Base-by-base conservation (phyloP, 2,797 vertebrate species). In the Pseudochirops cupreus region DNA sequence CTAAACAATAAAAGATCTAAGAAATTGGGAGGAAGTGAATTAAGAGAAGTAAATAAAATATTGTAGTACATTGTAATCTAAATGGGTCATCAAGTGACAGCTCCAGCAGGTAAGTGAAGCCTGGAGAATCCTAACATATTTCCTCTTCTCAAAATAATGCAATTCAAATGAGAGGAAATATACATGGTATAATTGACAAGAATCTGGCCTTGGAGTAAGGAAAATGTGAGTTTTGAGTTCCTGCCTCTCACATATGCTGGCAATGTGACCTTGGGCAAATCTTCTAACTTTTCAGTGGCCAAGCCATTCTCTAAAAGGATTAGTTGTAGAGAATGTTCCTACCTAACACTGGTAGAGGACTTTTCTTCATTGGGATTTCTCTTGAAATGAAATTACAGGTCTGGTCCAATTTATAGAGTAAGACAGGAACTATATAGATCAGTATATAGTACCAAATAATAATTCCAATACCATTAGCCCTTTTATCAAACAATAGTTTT, bases 401-500 rank as follows among this genome's bases (percentile, higher is more conserved):
- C 57, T 89, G 52, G 62, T 10, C 62, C 62, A 67, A 67, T n/a
- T 92, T 82, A 39, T 26, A 7, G 9, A 91, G n/a, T 58, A 91
- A 92, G 0, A 0, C 0, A 92, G 21, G n/a, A n/a, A 28, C 57
- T 93, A 93, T 89, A 13, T 31, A 92, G n/a, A 29, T 50, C 56
- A 31, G 59, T 58, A 52, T 46, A 33, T 50, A 93, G 33, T n/a
- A 53, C 9, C 5, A 5, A 1, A 28, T 33, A 89, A 54, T 28
- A 92, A 5, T 82, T 39, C 53, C 33, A 28, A 10, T 74, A 39
- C n/a, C 90, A 59, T 13, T 91, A 58, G 16, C 92, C 14, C 94
- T 92, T 28, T 39, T 90, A 91, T 2, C 46, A 54, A 95, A 91
- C n/a, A 1, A 56, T 67, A 57, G 7, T 91, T 95, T 95, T 93